phyloP scores from a whole-genome alignment of 2,113 vertebrate genomes.

The Todiramphus chloris region DNA sequence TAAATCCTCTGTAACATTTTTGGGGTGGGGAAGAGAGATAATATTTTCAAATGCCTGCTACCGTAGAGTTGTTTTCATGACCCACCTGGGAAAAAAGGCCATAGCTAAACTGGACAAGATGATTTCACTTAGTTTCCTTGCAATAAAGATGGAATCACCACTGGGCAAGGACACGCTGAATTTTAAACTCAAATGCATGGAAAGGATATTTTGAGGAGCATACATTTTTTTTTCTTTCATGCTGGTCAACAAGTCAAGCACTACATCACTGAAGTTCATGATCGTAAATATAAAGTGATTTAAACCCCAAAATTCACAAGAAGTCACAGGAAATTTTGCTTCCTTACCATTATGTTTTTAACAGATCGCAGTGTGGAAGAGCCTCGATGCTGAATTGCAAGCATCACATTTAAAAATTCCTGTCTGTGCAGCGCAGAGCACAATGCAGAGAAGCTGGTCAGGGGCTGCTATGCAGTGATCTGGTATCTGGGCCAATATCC shows the following conservation, averaged over 20 bases:
- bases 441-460: not conserved
- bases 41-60: slow-evolving; percentile 31
- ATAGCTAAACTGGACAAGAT: not conserved
- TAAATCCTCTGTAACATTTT: slow-evolving; percentile 41
- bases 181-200: not conserved
- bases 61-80: slow-evolving; percentile 3
- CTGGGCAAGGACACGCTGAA: not conserved
- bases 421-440: not conserved
- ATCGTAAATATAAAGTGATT: not conserved
- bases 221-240: not conserved
- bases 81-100: not conserved
- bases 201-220: not conserved
- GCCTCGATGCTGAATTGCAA: not conserved
- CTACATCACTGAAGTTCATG: not conserved
- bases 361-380: not conserved
- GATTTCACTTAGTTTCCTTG: not conserved
- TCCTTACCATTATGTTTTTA: not conserved
- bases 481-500: not conserved
- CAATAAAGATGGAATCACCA: slow-evolving; percentile 41
- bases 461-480: not conserved
- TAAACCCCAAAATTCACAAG: not conserved
- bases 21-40: slow-evolving; percentile 11
- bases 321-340: not conserved
- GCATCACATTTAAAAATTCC: not conserved
- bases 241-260: not conserved